Evolutionary conservation across 2,888 invertebrate genomes (phyloP).

Genomic region (Microctonus hyperodae): DNA sequence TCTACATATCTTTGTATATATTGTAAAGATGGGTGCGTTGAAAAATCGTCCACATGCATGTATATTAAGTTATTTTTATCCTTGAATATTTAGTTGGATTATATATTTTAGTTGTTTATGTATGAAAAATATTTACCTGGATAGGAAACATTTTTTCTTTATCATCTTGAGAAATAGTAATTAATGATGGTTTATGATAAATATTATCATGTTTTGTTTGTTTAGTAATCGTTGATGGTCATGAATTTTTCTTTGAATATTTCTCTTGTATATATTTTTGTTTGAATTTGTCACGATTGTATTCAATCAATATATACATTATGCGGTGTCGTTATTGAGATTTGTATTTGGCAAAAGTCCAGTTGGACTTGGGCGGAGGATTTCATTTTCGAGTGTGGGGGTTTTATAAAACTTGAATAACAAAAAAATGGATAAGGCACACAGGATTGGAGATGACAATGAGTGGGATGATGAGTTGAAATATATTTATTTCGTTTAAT

Average conservation of each 20-base stretch:
- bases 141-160: background rate
- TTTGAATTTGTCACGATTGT: slow-evolving; percentile 37
- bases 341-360: slow-evolving; percentile 41
- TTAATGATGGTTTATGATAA: slow-evolving; percentile 1
- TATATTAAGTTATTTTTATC: slow-evolving; percentile 1
- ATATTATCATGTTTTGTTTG: slow-evolving; percentile 5
- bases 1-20: slow-evolving; percentile 14
- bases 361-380: slow-evolving; percentile 20
- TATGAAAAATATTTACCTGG: background rate
- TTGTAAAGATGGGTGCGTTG: slow-evolving; percentile 9
- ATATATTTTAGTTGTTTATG: background rate
- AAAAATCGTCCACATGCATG: slow-evolving; percentile 3
- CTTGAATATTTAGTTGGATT: background rate
- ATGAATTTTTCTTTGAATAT: background rate
- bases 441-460: background rate
- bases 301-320: slow-evolving; percentile 44
- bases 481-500: background rate
- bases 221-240: background rate
- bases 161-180: background rate
- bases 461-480: background rate
- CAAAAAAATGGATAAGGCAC: background rate
- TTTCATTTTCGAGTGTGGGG: background rate
- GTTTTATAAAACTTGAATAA: background rate
- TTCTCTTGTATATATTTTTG: background rate
- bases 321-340: slow-evolving; percentile 43